Evolutionary conservation across 2,888 invertebrate species (phyloP).

Genomic region (Cynaeus angustus): DNA sequence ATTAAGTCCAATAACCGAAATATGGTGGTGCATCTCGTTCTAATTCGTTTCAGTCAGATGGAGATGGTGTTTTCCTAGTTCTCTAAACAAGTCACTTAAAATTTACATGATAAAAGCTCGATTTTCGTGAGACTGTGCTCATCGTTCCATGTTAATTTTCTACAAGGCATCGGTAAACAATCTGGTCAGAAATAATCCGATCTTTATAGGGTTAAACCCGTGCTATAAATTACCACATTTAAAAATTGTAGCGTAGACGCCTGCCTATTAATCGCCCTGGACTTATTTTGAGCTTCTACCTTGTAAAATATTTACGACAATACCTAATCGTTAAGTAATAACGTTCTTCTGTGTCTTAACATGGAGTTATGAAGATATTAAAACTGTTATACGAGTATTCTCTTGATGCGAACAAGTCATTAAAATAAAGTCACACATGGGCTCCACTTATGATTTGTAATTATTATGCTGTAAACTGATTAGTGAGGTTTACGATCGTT

Average conservation of each 20-base stretch:
- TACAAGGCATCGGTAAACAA: constrained; percentile 33
- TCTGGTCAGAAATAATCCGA: constrained; percentile 39
- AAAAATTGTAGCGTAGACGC: constrained; percentile 12
- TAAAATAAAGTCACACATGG: constrained; percentile 27
- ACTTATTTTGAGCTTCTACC: background rate
- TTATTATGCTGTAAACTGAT: constrained; percentile 16
- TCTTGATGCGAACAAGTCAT: constrained; percentile 21
- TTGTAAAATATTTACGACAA: constrained; percentile 15
- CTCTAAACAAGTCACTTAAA: constrained; percentile 44
- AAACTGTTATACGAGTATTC: constrained; percentile 13
- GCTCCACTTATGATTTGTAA: constrained; percentile 8
- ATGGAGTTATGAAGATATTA: constrained; percentile 13
- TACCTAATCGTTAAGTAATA: constrained; percentile 7
- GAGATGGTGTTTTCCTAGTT: constrained; percentile 39
- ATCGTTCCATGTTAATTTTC: constrained; percentile 38
- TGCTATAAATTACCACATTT: constrained; percentile 21
- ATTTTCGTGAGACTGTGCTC: constrained; percentile 40
- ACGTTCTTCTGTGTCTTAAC: constrained; percentile 6
- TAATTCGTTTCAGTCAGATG: constrained; percentile 26
- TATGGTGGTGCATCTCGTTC: constrained; percentile 1
- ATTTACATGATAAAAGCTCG: constrained; percentile 47
- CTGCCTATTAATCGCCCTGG: constrained; percentile 9
- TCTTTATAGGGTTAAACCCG: constrained; percentile 1
- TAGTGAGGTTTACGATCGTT: constrained; percentile 9
- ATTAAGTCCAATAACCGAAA: constrained; percentile 37